Evolutionary conservation across 64 coral and sea anemone genomes (phyloP), one percentile per base, ranked within the genome.

Genomic region (Actinia tenebrosa): DNA sequence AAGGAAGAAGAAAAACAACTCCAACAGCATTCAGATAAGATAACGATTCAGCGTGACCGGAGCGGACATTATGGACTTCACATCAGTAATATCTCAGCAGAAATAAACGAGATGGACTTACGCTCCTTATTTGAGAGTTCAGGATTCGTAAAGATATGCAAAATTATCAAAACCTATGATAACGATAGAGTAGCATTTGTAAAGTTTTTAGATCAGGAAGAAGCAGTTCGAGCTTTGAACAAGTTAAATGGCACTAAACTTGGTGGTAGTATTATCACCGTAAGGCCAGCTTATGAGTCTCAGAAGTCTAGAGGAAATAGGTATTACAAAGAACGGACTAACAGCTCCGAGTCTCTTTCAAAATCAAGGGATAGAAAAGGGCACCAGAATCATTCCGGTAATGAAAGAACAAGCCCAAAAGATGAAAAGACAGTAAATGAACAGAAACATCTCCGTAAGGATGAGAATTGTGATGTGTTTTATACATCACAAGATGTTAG

Each of bases 51-150:
- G 60, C 58, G 83, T 63, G 89, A 91, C 20, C 78, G 58, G 13
- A 77, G 16, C 50, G 89, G 83, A n/a, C 64, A 78, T n/a, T 91
- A 80, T 91, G 89, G 83, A 25, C 53, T 91, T 0, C 89, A 91
- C 60, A 71, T 91, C 4, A 91, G 89, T 60, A 91, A 91, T 80
- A 83, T 91, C 17, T 55, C 89, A 86, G 44, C 71, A 19, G 89
- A 54, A 22, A 79, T 91, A 53, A 60, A 83, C 6, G 69, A 91
- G 72, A 27, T 5, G 1, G 25, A 52, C 66, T 56, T 91, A 0
- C 19, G 62, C 2, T 63, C 52, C 30, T 79, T 84, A 9, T 91
- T 91, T 44, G 75, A 71, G 84, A 58, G 9, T 46, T 71, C 77
- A 53, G 89, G 89, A 11, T 45, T 15, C 1, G 71, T 91, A 10